Percentiles rank a stretch among this genome's conserved stretches.
Conservation (phyloP, 2,888 invertebrate species). For the Linyphia triangularis region DNA sequence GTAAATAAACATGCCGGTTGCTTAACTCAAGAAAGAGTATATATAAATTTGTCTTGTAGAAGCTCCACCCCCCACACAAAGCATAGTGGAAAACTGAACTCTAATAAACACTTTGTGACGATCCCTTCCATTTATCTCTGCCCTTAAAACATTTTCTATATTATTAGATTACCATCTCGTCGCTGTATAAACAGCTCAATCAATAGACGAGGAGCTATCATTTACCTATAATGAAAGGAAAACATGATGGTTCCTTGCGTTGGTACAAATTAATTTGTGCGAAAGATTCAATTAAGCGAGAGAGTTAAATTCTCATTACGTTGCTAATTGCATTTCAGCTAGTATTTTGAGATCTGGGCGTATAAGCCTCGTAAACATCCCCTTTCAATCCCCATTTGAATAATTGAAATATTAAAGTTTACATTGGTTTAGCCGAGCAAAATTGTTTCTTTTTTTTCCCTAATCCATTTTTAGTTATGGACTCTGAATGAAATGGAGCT, state of each 20-base stretch:
- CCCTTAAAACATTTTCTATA: constrained; percentile 34
- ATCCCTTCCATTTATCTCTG: constrained; percentile 1
- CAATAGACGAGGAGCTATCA: constrained; percentile 36
- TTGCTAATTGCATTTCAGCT: constrained; percentile 37
- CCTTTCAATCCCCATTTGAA: constrained; percentile 18
- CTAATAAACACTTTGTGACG: background rate
- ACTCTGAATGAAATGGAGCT: background rate
- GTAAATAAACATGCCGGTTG: no score
- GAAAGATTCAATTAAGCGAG: constrained; percentile 43
- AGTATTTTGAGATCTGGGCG: constrained; percentile 26
- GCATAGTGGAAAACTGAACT: background rate
- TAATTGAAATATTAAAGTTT: constrained; percentile 29
- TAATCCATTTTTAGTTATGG: background rate
- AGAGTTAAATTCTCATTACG: constrained; percentile 46
- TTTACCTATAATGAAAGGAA: constrained; percentile 48
- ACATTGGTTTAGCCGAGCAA: background rate
- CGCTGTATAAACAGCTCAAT: constrained; percentile 43
- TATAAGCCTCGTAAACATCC: background rate
- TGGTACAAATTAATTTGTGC: constrained; percentile 37
- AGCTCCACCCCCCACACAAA: background rate
- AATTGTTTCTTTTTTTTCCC: constrained; percentile 9
- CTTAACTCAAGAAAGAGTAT: background rate
- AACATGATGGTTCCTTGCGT: constrained; percentile 39
- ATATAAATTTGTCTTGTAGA: background rate
- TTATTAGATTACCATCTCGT: constrained; percentile 8